Percentiles rank a stretch among this genome's conserved stretches.
phyloP scores from a whole-genome alignment of 1,140 invertebrate species.

The Bilobella aurantiaca region DNA sequence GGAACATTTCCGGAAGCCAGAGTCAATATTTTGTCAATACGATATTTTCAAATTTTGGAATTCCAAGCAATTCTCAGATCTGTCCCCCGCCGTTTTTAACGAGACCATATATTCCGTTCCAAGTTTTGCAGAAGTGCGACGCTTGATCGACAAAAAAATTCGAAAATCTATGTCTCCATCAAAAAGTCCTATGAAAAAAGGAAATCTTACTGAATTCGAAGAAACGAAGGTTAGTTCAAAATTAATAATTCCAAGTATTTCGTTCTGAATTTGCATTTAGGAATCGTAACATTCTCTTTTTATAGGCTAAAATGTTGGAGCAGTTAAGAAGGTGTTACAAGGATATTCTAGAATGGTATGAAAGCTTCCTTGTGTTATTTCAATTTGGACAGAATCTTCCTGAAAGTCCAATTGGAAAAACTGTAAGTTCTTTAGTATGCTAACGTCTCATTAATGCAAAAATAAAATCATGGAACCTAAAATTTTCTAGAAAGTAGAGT shows the following conservation, averaged over 20 bases:
- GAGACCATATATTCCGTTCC: not conserved
- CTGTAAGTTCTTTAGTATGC: not conserved
- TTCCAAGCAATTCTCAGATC: not conserved
- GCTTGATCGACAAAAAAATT: not conserved
- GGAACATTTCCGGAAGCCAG: conserved; percentile 14
- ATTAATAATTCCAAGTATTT: not conserved
- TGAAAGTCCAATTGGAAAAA: not conserved
- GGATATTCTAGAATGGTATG: not conserved
- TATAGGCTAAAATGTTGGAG: not conserved
- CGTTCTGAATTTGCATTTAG: too few relatives aligned
- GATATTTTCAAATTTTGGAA: not conserved
- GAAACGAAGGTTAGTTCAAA: not conserved
- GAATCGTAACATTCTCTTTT: not conserved
- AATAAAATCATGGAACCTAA: not conserved
- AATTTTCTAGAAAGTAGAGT: not conserved
- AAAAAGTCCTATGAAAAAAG: not conserved
- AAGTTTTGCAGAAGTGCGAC: not conserved
- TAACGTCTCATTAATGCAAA: too few relatives aligned
- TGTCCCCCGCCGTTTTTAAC: not conserved
- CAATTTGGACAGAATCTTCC: not conserved
- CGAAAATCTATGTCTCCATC: not conserved
- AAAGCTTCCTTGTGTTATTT: not conserved
- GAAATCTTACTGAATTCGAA: not conserved
- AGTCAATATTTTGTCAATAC: conserved; percentile 15
- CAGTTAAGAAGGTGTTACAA: not conserved